Evolutionary conservation across 2,888 invertebrate genomes (phyloP).

Genomic region (Tryphoninae sp.): DNA sequence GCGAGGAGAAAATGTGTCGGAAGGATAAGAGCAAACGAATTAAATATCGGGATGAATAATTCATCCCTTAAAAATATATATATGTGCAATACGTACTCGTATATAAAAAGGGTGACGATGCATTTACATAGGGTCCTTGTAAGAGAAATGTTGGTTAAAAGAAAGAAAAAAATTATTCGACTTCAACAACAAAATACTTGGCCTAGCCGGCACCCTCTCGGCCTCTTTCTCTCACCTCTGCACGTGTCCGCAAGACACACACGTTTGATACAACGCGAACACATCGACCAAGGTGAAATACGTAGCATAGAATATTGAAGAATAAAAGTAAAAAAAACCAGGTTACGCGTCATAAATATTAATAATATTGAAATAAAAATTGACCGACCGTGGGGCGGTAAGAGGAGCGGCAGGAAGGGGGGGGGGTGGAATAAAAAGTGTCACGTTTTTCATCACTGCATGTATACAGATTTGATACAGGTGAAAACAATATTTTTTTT

Average conservation of each 20-base stretch:
- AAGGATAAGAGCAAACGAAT: slow-evolving; percentile 1
- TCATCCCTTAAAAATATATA: slow-evolving; percentile 49
- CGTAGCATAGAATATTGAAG: neutral
- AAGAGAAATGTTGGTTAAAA: slow-evolving; percentile 34
- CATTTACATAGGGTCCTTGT: slow-evolving; percentile 24
- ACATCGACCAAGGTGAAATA: slow-evolving; percentile 1
- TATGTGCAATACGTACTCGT: slow-evolving; percentile 25
- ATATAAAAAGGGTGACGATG: slow-evolving; percentile 25
- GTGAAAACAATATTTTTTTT: neutral
- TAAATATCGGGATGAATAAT: slow-evolving; percentile 35
- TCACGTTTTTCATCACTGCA: neutral
- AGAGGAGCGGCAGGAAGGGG: neutral
- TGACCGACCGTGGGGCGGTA: neutral
- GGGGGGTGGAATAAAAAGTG: slow-evolving; percentile 5
- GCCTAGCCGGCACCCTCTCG: slow-evolving; percentile 51
- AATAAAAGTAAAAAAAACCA: slow-evolving; percentile 3
- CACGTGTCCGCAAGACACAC: slow-evolving; percentile 41
- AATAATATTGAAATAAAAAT: slow-evolving; percentile 38
- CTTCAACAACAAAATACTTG: slow-evolving; percentile 57
- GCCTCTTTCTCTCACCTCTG: slow-evolving; percentile 50
- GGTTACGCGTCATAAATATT: slow-evolving; percentile 42
- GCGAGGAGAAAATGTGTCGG: neutral
- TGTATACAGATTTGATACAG: no score
- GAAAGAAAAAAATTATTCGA: slow-evolving; percentile 40
- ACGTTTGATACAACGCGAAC: slow-evolving; percentile 5